phyloP scores from a whole-genome alignment of 92 coral and sea anemone species.

The Siderastrea siderea region DNA sequence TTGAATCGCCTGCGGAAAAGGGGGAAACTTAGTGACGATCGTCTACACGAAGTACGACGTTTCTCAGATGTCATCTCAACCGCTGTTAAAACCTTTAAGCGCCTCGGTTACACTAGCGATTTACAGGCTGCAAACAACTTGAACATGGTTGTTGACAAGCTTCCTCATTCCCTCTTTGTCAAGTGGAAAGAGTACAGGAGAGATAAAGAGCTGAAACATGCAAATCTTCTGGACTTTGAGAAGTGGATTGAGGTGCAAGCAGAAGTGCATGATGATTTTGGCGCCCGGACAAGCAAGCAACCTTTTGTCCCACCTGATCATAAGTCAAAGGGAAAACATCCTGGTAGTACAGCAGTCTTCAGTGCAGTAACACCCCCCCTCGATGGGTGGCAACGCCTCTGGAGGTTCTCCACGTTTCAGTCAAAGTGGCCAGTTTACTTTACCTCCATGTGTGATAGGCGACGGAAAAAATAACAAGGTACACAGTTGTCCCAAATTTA shows the following conservation, averaged over 20 bases:
- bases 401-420: neutral
- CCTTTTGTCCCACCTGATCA: too few relatives aligned
- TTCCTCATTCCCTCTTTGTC: neutral
- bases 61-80: constrained; percentile 18
- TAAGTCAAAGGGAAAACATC: too few relatives aligned
- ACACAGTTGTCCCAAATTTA: constrained; percentile 38
- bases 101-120: constrained; percentile 17
- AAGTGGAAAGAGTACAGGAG: neutral
- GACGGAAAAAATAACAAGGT: constrained; percentile 33
- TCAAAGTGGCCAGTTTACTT: too few relatives aligned
- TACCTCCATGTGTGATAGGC: neutral
- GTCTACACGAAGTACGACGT: constrained; percentile 5
- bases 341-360: too few relatives aligned
- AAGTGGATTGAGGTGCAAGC: constrained; percentile 8
- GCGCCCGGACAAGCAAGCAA: too few relatives aligned
- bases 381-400: neutral
- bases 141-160: constrained; percentile 29
- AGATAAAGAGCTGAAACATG: constrained; percentile 9
- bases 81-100: constrained; percentile 25
- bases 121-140: constrained; percentile 27
- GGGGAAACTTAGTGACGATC: constrained; percentile 5
- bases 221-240: constrained; percentile 11
- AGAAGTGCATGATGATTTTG: constrained; percentile 25
- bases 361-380: neutral
- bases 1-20: constrained; percentile 24